phyloP scores from a whole-genome alignment of 2,113 vertebrate species.

The Python bivittatus region DNA sequence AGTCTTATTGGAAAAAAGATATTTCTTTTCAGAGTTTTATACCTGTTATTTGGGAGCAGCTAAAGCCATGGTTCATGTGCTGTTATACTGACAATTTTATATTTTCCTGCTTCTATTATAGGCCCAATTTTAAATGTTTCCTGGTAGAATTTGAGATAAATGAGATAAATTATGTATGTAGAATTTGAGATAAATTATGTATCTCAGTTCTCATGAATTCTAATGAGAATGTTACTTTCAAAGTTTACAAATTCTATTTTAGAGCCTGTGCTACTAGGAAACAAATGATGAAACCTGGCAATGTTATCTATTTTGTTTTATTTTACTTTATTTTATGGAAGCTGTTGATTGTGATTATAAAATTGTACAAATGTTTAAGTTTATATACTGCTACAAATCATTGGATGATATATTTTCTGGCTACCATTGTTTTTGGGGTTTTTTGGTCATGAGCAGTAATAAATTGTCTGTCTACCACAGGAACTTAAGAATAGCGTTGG shows the following conservation, averaged over 20 bases:
- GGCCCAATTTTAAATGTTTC: background rate
- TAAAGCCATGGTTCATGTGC: background rate
- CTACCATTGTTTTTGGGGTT: background rate
- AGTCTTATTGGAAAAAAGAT: background rate
- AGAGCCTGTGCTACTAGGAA: background rate
- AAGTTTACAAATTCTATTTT: background rate
- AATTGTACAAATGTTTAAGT: background rate
- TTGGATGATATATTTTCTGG: background rate
- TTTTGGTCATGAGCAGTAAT: background rate
- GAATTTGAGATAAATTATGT: background rate
- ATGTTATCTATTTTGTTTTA: background rate
- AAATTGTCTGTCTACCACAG: background rate
- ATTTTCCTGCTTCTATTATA: background rate
- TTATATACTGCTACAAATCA: background rate
- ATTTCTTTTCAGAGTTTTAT: background rate
- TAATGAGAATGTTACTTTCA: background rate
- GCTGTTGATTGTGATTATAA: background rate
- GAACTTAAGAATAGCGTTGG: background rate
- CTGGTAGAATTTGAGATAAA: no score
- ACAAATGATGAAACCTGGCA: background rate
- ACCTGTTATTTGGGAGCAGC: background rate
- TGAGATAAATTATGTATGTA: background rate
- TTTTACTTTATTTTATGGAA: background rate
- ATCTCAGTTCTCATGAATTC: background rate
- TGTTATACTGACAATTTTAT: background rate